Conservation (phyloP, 2,888 invertebrate genomes). For the Ennomos quercinarius region DNA sequence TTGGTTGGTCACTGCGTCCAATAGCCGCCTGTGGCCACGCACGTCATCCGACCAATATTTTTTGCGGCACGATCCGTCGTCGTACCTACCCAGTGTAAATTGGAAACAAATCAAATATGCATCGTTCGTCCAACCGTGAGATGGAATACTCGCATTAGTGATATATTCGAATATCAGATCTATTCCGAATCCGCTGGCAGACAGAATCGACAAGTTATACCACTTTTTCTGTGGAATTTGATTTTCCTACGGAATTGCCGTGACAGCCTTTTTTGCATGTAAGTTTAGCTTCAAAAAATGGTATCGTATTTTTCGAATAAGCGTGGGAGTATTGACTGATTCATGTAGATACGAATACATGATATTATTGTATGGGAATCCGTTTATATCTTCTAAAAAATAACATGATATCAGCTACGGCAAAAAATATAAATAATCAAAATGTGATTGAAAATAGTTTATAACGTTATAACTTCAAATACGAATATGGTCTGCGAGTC, state of each 20-base stretch:
- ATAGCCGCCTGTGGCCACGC: slow-evolving; percentile 17
- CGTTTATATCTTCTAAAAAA: slow-evolving; percentile 14
- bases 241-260: slow-evolving; percentile 48
- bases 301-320: slow-evolving; percentile 25
- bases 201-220: slow-evolving; percentile 59
- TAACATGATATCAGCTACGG: background rate
- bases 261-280: slow-evolving; percentile 40
- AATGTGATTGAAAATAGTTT: slow-evolving; percentile 4
- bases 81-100: slow-evolving; percentile 68
- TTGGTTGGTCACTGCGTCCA: slow-evolving; percentile 6
- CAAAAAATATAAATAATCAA: background rate
- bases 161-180: slow-evolving; percentile 64
- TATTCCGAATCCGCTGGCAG: slow-evolving; percentile 57
- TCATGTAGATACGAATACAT: slow-evolving; percentile 21
- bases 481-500: slow-evolving; percentile 20
- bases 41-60: slow-evolving; percentile 60
- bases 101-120: slow-evolving; percentile 83
- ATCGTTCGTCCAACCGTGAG: slow-evolving; percentile 76
- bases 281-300: slow-evolving; percentile 32
- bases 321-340: slow-evolving; percentile 28
- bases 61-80: slow-evolving; percentile 57
- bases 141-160: slow-evolving; percentile 76
- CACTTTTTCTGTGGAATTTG: slow-evolving; percentile 56
- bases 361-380: slow-evolving; percentile 19
- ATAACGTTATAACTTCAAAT: slow-evolving; percentile 4